These are phyloP conservation scores for Drosophila robusta DNA, from an alignment of 2,888 invertebrate genomes.

Conservation along the genomic window DNA sequence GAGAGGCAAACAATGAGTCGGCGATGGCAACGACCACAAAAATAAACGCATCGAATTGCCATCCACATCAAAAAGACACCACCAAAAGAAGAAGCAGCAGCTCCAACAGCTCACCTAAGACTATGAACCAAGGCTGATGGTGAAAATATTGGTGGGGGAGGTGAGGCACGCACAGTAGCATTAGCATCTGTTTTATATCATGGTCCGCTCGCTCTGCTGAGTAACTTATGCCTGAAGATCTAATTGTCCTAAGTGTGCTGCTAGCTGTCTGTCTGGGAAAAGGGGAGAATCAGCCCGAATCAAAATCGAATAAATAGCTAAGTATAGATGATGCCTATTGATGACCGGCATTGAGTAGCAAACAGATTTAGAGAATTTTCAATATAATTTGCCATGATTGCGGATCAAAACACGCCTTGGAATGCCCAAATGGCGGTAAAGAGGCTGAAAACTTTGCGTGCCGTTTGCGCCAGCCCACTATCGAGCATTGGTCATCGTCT, in stretches of 20 bases:
- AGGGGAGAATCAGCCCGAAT: constrained; percentile 3
- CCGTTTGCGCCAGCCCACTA: constrained; percentile 35
- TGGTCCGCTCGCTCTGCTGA: constrained; percentile 36
- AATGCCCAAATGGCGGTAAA: constrained; percentile 48
- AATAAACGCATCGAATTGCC: constrained; percentile 57
- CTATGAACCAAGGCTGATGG: background rate
- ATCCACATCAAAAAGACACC: constrained; percentile 49
- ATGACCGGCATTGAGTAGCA: constrained; percentile 27
- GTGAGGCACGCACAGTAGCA: constrained; percentile 8
- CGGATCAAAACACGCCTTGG: constrained; percentile 59
- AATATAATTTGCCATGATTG: constrained; percentile 64
- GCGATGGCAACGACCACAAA: constrained; percentile 60
- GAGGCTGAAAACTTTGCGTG: constrained; percentile 42
- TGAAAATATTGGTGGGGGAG: background rate
- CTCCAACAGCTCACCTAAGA: background rate
- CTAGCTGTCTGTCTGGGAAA: constrained; percentile 50
- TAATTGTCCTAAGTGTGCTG: constrained; percentile 65
- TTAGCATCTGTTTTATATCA: constrained; percentile 74
- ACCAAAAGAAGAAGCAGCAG: constrained; percentile 6
- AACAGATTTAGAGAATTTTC: constrained; percentile 54
- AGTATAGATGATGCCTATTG: constrained; percentile 32
- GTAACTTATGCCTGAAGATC: constrained; percentile 58
- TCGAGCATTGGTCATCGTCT: constrained; percentile 73
- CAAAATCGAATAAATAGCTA: constrained; percentile 24
- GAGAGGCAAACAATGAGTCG: constrained; percentile 29